Evolutionary conservation across 2,888 invertebrate species (phyloP).

Genomic region (Leucophora obtusa): DNA sequence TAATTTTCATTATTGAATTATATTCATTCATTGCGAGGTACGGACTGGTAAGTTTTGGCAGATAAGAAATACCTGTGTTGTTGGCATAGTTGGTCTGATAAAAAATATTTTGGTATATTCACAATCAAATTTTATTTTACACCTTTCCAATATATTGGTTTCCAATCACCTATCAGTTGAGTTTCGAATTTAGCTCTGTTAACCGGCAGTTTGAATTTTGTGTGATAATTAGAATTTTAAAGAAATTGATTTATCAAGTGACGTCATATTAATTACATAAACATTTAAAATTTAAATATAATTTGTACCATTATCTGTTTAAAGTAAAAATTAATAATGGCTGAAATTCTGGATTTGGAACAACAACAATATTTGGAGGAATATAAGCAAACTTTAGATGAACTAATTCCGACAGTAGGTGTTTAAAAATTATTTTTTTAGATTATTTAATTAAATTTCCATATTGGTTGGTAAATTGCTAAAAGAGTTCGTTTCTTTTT

Average conservation of each 20-base stretch:
- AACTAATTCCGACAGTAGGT: conserved; percentile 75
- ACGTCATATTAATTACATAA: background rate
- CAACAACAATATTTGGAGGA: conserved; percentile 73
- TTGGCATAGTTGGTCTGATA: conserved; percentile 37
- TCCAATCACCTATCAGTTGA: conserved; percentile 48
- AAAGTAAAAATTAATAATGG: conserved; percentile 66
- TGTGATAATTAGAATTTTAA: conserved; percentile 6
- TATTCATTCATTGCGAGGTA: conserved; percentile 25
- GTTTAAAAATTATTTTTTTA: conserved; percentile 9
- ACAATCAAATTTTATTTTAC: conserved; percentile 27
- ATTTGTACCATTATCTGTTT: background rate
- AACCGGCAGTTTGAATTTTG: conserved; percentile 12
- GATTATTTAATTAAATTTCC: background rate
- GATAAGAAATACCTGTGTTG: conserved; percentile 44
- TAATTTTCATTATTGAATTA: background rate
- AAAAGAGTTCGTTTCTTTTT: background rate
- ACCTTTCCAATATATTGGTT: conserved; percentile 37
- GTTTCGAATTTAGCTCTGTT: conserved; percentile 40
- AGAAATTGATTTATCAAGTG: background rate
- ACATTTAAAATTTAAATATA: background rate
- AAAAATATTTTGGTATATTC: conserved; percentile 45
- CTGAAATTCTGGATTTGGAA: conserved; percentile 74
- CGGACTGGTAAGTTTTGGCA: conserved; percentile 31
- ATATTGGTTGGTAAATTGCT: background rate
- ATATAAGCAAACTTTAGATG: conserved; percentile 73